Evolutionary conservation across 2,113 vertebrate species (phyloP).

Genomic region (Paradoxurus hermaphroditus): DNA sequence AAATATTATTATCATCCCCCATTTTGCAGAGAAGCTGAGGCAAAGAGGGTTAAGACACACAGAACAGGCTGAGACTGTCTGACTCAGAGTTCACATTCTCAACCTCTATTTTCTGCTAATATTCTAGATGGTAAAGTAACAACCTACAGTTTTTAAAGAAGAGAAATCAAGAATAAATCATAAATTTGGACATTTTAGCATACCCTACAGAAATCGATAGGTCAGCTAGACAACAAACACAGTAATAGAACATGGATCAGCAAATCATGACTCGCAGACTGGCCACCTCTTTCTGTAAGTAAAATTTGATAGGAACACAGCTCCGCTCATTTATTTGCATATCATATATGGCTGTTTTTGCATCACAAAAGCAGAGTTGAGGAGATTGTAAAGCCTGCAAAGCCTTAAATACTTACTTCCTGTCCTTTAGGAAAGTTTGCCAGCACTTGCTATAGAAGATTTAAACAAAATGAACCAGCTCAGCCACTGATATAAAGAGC

Average conservation of each 20-base stretch:
- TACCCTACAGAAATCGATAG: neutral
- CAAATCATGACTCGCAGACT: neutral
- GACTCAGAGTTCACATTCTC: neutral
- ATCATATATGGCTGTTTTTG: neutral
- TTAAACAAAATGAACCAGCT: constrained; percentile 21
- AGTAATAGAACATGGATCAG: neutral
- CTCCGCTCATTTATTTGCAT: neutral
- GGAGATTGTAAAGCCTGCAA: neutral
- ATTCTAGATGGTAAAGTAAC: neutral
- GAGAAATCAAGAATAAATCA: constrained; percentile 7
- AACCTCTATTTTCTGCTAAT: neutral
- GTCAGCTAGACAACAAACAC: neutral
- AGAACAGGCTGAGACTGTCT: neutral
- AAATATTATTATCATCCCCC: neutral
- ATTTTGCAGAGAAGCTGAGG: neutral
- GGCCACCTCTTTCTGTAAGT: neutral
- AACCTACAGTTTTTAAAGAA: neutral
- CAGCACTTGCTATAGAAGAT: neutral
- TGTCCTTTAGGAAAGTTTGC: neutral
- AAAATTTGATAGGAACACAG: neutral
- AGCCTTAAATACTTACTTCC: neutral
- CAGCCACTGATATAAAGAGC: neutral
- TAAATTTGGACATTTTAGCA: neutral
- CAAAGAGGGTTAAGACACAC: neutral
- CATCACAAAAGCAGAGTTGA: neutral